Conservation (phyloP, 2,113 vertebrate genomes). For the Solenodon paradoxus region DNA sequence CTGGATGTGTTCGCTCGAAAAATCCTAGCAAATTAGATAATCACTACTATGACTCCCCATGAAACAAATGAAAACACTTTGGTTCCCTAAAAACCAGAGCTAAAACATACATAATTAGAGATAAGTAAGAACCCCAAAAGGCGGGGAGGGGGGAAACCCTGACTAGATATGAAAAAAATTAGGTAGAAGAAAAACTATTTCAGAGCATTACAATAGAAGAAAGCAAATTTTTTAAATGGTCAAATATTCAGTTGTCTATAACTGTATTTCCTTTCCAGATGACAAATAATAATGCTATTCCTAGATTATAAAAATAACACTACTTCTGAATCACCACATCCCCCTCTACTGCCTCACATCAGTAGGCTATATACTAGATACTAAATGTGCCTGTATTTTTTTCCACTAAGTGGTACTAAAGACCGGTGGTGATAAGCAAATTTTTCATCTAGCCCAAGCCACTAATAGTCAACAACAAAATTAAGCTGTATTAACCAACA, state of each 20-base stretch:
- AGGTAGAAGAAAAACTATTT: background rate
- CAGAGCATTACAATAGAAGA: background rate
- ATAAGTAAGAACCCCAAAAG: background rate
- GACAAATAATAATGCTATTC: background rate
- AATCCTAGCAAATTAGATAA: background rate
- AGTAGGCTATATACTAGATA: background rate
- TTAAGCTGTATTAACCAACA: background rate
- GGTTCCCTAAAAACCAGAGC: constrained; percentile 23
- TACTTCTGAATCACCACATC: background rate
- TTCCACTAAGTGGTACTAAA: background rate
- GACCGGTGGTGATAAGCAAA: background rate
- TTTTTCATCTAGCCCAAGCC: background rate
- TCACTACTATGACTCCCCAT: background rate
- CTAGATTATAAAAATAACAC: background rate
- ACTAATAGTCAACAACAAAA: background rate
- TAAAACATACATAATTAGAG: background rate
- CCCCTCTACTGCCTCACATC: background rate
- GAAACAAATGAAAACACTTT: background rate
- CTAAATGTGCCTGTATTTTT: too few species aligned
- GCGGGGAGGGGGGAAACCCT: too few species aligned
- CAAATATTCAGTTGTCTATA: constrained; percentile 14
- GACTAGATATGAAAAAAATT: too few species aligned
- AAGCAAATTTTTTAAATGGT: constrained; percentile 1
- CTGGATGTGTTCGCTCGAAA: background rate
- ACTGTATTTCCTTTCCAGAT: background rate